A percentile compares a stretch with the other conserved stretches of the same genome.
Evolutionary conservation across 2,888 invertebrate species (phyloP).

Genomic region (Harpalus rubripes): DNA sequence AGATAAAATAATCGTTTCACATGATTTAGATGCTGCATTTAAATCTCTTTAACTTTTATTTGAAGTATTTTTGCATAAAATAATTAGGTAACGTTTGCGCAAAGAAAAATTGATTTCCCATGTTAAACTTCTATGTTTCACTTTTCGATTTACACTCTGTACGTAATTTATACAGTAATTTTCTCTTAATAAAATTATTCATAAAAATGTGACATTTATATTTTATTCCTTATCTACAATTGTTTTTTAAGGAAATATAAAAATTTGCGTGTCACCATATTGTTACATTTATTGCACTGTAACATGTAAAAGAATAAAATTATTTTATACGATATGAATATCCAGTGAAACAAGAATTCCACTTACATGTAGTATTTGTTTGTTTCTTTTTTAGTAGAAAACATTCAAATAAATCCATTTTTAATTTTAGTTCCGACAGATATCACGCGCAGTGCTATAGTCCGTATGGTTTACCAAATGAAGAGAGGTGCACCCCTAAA

Average conservation of each 20-base stretch:
- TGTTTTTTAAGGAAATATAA: conserved; percentile 10
- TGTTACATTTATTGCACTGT: conserved; percentile 20
- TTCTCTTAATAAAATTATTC: conserved; percentile 16
- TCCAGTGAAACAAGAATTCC: neutral
- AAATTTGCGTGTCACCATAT: neutral
- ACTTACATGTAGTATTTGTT: neutral
- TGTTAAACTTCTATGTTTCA: too few relatives aligned
- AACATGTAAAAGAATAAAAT: neutral
- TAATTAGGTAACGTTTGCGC: too few relatives aligned
- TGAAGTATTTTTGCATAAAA: too few relatives aligned
- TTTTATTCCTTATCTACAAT: conserved; percentile 18
- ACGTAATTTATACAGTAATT: neutral
- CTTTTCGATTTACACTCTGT: neutral
- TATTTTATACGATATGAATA: neutral
- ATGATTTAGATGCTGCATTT: too few relatives aligned
- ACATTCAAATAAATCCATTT: neutral
- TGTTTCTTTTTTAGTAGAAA: neutral
- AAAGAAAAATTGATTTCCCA: too few relatives aligned
- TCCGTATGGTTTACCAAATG: conserved; percentile 36
- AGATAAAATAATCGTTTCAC: too few relatives aligned
- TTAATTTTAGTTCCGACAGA: conserved; percentile 6
- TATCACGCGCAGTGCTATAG: conserved; percentile 32
- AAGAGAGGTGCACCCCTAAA: conserved; percentile 39
- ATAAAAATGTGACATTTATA: neutral
- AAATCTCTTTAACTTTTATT: too few relatives aligned